Base-by-base conservation (phyloP, 1,140 invertebrate genomes). In the Globodera ellingtonae region DNA sequence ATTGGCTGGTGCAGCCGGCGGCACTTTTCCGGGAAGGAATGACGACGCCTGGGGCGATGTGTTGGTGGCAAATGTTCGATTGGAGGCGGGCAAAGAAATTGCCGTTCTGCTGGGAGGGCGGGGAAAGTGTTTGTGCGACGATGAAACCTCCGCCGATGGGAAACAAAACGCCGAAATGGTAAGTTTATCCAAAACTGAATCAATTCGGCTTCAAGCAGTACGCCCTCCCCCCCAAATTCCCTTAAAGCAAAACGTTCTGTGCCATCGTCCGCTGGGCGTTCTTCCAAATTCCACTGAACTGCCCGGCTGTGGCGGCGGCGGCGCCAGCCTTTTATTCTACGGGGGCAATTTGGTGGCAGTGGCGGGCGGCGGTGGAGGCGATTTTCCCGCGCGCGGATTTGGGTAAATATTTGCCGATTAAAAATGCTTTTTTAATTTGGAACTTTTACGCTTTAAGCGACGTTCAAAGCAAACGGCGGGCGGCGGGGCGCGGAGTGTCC, bases 291-390 rank as follows among this genome's bases (percentile, higher is more conserved):
- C 67, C 10, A n/a, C 21, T 9, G 74, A 83, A 21, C 47, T 83
- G 10, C 74, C 74, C 9, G 84, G 83, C 18, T 76, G 73, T 72
- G 82, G 72, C 8, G 83, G 84, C 21, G 83, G 83, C 13, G 83
- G 83, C 10, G 83, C 83, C 46, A 72, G 74, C 48, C 72, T 73
- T 13, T 44, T 84, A 6, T 82, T 82, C 72, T 46, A 79, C 46
- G 79, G 78, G 18, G 48, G 62, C 8, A 21, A 79, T 13, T 65
- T 67, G n/a, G 67, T 72, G 7, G 73, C 59, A 18, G 47, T 84
- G 9, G 83, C 84, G 44, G 83, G 84, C 48, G 83, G 81, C 10
- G 83, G 83, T 15, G 84, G 80, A 10, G 83, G 83, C 9, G 52
- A 52, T 65, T 79, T 79, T 59, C 69, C 56, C n/a, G 8, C 24